phyloP scores from a whole-genome alignment of 2,888 invertebrate genomes.

The Cylindroiulus punctatus region DNA sequence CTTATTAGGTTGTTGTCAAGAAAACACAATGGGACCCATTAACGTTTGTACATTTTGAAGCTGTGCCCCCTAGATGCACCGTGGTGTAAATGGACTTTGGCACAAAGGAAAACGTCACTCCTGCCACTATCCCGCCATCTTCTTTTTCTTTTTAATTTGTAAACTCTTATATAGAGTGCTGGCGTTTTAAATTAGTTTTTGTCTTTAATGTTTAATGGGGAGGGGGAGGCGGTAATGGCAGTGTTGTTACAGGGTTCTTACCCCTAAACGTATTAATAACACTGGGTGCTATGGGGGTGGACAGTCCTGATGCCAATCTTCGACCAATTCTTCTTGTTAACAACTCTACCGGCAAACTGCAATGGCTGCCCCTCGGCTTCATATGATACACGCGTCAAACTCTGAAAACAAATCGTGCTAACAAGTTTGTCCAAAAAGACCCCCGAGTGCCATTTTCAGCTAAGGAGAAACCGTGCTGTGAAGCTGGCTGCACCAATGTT shows the following conservation, averaged over 20 bases:
- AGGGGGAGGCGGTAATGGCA: slow-evolving; percentile 10
- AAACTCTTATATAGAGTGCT: slow-evolving; percentile 45
- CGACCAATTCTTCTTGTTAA: slow-evolving; percentile 27
- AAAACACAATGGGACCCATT: slow-evolving; percentile 48
- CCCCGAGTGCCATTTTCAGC: slow-evolving; percentile 14
- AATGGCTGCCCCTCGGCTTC: slow-evolving; percentile 45
- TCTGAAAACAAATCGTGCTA: slow-evolving; percentile 43
- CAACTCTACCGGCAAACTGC: slow-evolving; percentile 37
- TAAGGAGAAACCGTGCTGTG: not conserved
- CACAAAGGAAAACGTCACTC: slow-evolving; percentile 49
- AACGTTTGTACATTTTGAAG: slow-evolving; percentile 50
- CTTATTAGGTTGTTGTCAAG: slow-evolving; percentile 52
- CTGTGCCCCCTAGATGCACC: slow-evolving; percentile 46
- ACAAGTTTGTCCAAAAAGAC: slow-evolving; percentile 29
- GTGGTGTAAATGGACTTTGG: slow-evolving; percentile 52
- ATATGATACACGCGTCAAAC: slow-evolving; percentile 24
- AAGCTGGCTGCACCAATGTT: not conserved
- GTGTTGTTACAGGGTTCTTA: slow-evolving; percentile 31
- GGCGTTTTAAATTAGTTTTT: slow-evolving; percentile 47
- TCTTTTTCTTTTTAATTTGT: slow-evolving; percentile 49
- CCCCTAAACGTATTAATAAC: slow-evolving; percentile 45
- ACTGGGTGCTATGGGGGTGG: slow-evolving; percentile 39
- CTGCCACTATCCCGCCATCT: slow-evolving; percentile 46
- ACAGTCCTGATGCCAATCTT: slow-evolving; percentile 39
- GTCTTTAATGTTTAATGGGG: slow-evolving; percentile 46